Evolutionary conservation across 2,113 vertebrate genomes (phyloP).

Genomic region (Nycticorax nycticorax): DNA sequence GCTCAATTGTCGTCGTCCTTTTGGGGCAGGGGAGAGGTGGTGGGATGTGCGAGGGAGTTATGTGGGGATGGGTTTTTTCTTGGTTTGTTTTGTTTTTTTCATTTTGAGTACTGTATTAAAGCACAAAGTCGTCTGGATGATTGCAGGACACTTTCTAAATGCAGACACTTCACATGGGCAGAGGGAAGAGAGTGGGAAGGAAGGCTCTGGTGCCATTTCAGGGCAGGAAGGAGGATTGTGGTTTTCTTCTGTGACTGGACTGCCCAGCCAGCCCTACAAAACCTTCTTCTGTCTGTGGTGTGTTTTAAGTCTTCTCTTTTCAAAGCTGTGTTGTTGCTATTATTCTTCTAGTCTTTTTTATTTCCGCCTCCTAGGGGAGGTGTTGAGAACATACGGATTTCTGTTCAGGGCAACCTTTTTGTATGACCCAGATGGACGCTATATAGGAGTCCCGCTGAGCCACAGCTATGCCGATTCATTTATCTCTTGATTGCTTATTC

Average conservation of each 20-base stretch:
- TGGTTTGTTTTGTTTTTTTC: no score
- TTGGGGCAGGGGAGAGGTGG: not conserved
- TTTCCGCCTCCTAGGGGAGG: not conserved
- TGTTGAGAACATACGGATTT: not conserved
- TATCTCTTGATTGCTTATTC: not conserved
- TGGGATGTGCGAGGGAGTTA: not conserved
- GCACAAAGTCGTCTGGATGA: not conserved
- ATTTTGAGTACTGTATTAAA: not conserved
- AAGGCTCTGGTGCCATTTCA: not conserved
- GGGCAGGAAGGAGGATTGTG: not conserved
- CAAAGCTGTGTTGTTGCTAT: not conserved
- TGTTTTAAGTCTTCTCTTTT: not conserved
- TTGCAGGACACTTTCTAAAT: not conserved
- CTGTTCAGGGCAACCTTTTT: not conserved
- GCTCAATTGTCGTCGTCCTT: rapidly evolving
- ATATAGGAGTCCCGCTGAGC: not conserved
- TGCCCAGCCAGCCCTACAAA: not conserved
- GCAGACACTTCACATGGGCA: not conserved
- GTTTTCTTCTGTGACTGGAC: not conserved
- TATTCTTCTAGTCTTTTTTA: not conserved
- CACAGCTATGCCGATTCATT: not conserved
- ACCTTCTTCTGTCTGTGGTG: not conserved
- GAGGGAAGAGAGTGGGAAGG: not conserved
- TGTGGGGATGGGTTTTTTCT: no score
- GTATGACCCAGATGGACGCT: not conserved